Conservation (phyloP, 2,888 invertebrate genomes). For the Taphrorychus bicolor region DNA sequence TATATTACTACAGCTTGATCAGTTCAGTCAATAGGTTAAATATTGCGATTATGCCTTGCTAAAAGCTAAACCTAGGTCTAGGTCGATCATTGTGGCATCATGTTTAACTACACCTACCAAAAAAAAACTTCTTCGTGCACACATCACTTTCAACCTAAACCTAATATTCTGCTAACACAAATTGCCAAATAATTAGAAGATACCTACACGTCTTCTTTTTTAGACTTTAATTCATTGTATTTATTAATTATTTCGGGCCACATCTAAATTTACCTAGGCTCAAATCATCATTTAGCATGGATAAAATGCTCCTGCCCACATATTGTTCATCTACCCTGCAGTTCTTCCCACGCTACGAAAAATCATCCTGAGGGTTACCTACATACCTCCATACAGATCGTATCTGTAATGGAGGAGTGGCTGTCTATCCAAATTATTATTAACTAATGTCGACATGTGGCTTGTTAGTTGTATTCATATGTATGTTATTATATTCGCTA, state of each 20-base stretch:
- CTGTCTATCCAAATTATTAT: neutral
- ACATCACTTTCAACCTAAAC: neutral
- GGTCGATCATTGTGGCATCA: neutral
- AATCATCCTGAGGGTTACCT: neutral
- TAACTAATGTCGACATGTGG: neutral
- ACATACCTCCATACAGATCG: neutral
- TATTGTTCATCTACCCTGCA: neutral
- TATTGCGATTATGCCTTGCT: neutral
- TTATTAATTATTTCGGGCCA: neutral
- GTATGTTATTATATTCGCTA: neutral
- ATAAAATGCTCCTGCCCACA: neutral
- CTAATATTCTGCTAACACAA: neutral
- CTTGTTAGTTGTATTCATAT: neutral
- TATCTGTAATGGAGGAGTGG: neutral
- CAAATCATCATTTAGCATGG: neutral
- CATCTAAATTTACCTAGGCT: neutral
- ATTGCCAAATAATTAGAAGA: neutral
- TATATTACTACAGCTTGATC: neutral
- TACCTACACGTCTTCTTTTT: neutral
- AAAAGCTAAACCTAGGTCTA: neutral
- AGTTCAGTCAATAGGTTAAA: too few species aligned
- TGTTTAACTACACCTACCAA: neutral
- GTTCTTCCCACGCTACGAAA: neutral
- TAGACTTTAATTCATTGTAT: neutral
- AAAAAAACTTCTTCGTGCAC: neutral